phyloP scores from a whole-genome alignment of 2,888 invertebrate species.

The Chrysolina haemoptera region DNA sequence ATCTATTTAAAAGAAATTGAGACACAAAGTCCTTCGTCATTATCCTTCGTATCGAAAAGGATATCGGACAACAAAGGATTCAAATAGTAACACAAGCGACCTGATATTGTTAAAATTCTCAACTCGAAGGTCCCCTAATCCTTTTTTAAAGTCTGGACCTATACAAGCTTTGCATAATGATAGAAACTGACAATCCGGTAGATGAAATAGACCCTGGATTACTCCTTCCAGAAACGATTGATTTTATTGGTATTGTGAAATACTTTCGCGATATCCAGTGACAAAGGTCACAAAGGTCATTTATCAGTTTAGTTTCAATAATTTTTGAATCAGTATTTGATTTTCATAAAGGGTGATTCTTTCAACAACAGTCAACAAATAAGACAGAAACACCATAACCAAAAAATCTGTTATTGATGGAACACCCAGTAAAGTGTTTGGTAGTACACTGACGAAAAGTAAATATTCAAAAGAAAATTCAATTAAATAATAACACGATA shows the following conservation, averaged over 20 bases:
- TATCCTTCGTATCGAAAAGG: background rate
- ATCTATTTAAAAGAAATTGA: conserved; percentile 7
- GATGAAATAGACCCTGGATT: background rate
- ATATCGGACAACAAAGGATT: conserved; percentile 14
- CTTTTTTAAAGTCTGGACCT: background rate
- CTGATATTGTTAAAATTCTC: background rate
- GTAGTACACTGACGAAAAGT: too few species aligned
- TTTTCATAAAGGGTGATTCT: too few species aligned
- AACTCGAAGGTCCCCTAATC: background rate
- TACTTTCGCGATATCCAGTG: background rate
- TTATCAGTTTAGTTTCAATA: too few species aligned
- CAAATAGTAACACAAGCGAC: background rate
- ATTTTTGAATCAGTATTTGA: too few species aligned
- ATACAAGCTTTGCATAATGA: background rate
- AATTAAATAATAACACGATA: too few species aligned
- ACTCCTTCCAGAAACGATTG: background rate
- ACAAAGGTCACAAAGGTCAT: background rate
- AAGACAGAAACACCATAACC: too few species aligned
- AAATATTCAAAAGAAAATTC: too few species aligned
- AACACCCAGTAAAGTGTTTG: too few species aligned
- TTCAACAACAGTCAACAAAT: too few species aligned
- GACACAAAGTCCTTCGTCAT: background rate
- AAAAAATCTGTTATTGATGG: too few species aligned
- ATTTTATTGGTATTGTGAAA: background rate
- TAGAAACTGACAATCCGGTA: background rate